These are phyloP conservation scores for cattle (Bos taurus) DNA, from an alignment of 2,113 vertebrate genomes.

Conservation along the genomic window DNA sequence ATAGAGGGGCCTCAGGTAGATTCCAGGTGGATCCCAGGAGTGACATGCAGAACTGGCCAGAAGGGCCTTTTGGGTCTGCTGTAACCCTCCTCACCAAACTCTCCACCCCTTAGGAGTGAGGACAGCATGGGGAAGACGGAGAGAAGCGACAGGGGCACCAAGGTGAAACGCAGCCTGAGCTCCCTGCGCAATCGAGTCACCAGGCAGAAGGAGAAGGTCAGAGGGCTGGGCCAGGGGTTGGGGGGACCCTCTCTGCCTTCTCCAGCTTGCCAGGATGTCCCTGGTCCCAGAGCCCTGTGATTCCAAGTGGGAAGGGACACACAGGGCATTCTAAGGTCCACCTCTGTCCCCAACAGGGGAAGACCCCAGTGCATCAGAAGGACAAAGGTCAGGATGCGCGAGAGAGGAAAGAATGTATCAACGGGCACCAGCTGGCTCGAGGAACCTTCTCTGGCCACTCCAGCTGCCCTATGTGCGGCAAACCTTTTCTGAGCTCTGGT, in stretches of 20 bases:
- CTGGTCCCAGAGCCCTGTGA: background rate
- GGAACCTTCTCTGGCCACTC: conserved; percentile 86
- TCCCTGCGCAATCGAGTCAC: conserved; percentile 91
- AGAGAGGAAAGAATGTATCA: conserved; percentile 77
- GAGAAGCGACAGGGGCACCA: conserved; percentile 87
- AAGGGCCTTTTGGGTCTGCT: background rate
- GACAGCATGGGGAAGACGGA: conserved; percentile 83
- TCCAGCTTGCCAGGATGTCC: background rate
- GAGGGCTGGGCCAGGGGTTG: background rate
- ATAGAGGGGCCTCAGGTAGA: background rate
- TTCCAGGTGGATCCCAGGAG: background rate
- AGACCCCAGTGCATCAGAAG: conserved; percentile 74
- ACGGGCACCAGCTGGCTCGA: conserved; percentile 84
- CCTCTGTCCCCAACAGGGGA: conserved; percentile 65
- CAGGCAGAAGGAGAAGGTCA: conserved; percentile 94
- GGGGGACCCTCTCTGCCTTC: background rate
- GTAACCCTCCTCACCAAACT: background rate
- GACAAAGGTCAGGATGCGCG: conserved; percentile 70
- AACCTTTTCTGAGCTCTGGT: conserved; percentile 91
- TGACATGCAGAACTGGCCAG: background rate
- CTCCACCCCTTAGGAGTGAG: conserved; percentile 76
- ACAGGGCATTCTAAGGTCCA: background rate
- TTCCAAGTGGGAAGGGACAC: background rate
- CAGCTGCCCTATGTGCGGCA: conserved; percentile 91
- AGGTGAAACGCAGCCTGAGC: conserved; percentile 92